phyloP scores from a whole-genome alignment of 2,888 invertebrate genomes.

The Erynnis tages region DNA sequence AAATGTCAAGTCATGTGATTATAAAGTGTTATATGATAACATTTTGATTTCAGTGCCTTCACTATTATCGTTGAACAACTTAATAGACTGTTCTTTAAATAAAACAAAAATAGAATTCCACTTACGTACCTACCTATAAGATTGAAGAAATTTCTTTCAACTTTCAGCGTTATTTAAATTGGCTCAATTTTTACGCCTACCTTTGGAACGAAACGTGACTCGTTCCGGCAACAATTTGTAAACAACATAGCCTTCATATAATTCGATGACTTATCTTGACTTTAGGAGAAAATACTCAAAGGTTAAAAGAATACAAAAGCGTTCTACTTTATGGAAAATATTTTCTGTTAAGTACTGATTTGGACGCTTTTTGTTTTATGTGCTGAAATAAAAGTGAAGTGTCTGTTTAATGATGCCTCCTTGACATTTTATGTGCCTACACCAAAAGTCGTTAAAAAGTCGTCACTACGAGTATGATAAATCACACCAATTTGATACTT shows the following conservation, averaged over 20 bases:
- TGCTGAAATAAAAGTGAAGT: not conserved
- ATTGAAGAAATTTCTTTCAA: conserved; percentile 34
- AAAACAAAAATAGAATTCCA: not conserved
- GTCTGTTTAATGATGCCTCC: not conserved
- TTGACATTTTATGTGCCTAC: not conserved
- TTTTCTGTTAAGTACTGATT: conserved; percentile 28
- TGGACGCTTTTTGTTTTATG: not conserved
- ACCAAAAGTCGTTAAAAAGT: not conserved
- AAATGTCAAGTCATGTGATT: not conserved
- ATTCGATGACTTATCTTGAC: conserved; percentile 63
- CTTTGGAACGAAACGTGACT: conserved; percentile 55
- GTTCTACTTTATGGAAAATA: conserved; percentile 41
- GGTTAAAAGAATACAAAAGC: conserved; percentile 45
- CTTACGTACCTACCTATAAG: not conserved
- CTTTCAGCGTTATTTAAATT: conserved; percentile 54
- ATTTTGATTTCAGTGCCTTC: too few species aligned
- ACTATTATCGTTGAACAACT: too few species aligned
- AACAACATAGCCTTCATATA: conserved; percentile 58
- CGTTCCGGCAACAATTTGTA: conserved; percentile 60
- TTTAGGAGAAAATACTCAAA: conserved; percentile 48
- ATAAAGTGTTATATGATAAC: too few species aligned
- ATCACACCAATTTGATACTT: not conserved
- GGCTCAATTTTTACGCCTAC: conserved; percentile 40
- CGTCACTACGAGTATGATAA: not conserved
- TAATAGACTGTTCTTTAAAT: too few species aligned